Conservation (phyloP, 2,113 vertebrate species). For the Centropristis striata region DNA sequence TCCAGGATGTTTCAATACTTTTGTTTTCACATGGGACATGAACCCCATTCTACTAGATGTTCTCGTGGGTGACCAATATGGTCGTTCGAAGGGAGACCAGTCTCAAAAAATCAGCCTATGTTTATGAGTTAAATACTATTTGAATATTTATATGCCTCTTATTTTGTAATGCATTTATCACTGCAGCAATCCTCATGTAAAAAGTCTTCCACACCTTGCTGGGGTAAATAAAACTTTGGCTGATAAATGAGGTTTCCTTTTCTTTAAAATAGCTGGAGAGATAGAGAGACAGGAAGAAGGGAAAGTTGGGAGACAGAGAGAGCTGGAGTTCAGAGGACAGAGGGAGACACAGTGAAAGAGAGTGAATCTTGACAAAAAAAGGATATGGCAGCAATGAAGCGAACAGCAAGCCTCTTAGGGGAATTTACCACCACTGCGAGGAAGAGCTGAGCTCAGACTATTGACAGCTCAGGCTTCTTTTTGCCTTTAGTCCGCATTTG, state of each 20-base stretch:
- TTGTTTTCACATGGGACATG: too few relatives aligned
- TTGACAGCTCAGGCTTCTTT: slow-evolving; percentile 26
- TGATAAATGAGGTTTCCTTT: not conserved
- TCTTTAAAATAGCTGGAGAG: slow-evolving; percentile 13
- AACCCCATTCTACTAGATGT: too few relatives aligned
- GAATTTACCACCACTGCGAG: slow-evolving; percentile 39
- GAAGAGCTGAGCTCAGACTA: slow-evolving; percentile 46
- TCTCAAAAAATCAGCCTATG: too few relatives aligned
- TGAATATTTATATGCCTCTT: not conserved
- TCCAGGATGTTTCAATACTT: too few relatives aligned
- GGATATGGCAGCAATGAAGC: slow-evolving; percentile 11
- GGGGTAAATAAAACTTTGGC: not conserved
- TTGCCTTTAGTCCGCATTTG: slow-evolving; percentile 41
- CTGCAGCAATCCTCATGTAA: not conserved
- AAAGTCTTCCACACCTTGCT: not conserved
- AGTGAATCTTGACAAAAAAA: slow-evolving; percentile 37
- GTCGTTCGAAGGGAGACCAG: too few relatives aligned
- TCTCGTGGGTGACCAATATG: too few relatives aligned
- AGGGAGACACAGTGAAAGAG: slow-evolving; percentile 9
- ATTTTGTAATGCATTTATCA: not conserved
- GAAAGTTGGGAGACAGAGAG: slow-evolving; percentile 1
- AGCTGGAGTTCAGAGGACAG: slow-evolving; percentile 25
- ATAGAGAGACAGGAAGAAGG: not conserved
- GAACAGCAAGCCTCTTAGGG: slow-evolving; percentile 40
- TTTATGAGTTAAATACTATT: not conserved